phyloP scores from a whole-genome alignment of 1,140 invertebrate genomes.

The Leptinotarsa defecta region DNA sequence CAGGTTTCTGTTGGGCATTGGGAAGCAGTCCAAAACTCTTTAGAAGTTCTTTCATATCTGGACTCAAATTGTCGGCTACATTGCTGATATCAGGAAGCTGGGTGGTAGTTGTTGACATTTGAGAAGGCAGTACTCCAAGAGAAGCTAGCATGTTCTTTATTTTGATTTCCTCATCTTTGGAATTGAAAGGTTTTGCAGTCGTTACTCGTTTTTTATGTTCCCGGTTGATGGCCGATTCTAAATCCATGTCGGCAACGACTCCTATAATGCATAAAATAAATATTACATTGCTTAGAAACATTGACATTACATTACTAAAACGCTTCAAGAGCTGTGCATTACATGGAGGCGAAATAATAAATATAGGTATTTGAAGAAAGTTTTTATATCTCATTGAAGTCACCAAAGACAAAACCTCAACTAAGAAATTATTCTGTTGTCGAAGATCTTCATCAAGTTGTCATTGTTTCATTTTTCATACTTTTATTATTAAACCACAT shows the following conservation, averaged over 20 bases:
- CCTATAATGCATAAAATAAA: background rate
- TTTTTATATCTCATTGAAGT: too few relatives aligned
- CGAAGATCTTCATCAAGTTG: too few relatives aligned
- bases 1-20: conserved; percentile 7
- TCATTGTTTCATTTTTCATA: too few relatives aligned
- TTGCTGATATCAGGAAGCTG: conserved; percentile 47
- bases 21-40: conserved; percentile 54
- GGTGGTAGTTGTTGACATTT: conserved; percentile 36
- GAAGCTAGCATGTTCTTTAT: conserved; percentile 44
- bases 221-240: background rate
- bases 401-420: too few relatives aligned
- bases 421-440: too few relatives aligned
- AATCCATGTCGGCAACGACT: background rate
- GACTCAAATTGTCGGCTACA: conserved; percentile 54
- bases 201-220: background rate
- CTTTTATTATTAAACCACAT: too few relatives aligned
- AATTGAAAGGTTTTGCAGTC: background rate
- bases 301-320: too few relatives aligned
- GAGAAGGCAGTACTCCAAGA: conserved; percentile 34
- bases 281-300: too few relatives aligned
- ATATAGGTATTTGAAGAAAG: too few relatives aligned
- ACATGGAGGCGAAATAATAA: too few relatives aligned
- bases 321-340: too few relatives aligned
- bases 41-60: conserved; percentile 57
- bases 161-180: conserved; percentile 34